Evolutionary conservation across 2,797 vertebrate genomes (phyloP).

Genomic region (Spinus olivaceus): DNA sequence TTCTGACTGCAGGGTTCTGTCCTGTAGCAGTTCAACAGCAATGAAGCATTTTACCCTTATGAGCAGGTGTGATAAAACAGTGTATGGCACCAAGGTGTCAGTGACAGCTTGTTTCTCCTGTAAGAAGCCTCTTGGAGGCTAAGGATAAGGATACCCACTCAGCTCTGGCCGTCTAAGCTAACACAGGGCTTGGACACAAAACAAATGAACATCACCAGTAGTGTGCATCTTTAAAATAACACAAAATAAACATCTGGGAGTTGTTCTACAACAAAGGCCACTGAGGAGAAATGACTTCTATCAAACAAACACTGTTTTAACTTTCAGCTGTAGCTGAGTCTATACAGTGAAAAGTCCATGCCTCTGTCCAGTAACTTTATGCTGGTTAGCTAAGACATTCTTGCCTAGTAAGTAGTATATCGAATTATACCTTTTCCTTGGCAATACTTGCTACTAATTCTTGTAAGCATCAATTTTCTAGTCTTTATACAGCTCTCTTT

Average conservation of each 20-base stretch:
- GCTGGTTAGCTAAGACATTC: slow-evolving; percentile 1
- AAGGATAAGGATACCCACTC: not conserved
- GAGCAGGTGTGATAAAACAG: not conserved
- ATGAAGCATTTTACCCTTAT: not conserved
- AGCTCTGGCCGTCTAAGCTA: not conserved
- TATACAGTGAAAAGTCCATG: not conserved
- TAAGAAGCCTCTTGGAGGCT: not conserved
- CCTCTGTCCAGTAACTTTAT: slow-evolving; percentile 9
- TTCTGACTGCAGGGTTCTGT: not conserved
- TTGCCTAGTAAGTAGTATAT: not conserved
- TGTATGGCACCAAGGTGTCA: accelerated
- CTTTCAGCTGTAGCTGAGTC: not conserved
- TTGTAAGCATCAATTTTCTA: slow-evolving; percentile 32
- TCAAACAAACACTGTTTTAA: not conserved
- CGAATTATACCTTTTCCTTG: slow-evolving; percentile 12
- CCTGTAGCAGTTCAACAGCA: not conserved
- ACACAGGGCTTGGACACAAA: not conserved
- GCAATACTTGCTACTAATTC: slow-evolving; percentile 2
- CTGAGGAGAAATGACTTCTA: not conserved
- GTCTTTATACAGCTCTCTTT: slow-evolving; percentile 17
- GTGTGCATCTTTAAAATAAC: not conserved
- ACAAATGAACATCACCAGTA: not conserved
- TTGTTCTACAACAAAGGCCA: not conserved
- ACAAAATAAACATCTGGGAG: not conserved
- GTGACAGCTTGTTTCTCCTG: not conserved